Base-by-base conservation (phyloP, 2,888 invertebrate genomes). In the Buathra laborator region DNA sequence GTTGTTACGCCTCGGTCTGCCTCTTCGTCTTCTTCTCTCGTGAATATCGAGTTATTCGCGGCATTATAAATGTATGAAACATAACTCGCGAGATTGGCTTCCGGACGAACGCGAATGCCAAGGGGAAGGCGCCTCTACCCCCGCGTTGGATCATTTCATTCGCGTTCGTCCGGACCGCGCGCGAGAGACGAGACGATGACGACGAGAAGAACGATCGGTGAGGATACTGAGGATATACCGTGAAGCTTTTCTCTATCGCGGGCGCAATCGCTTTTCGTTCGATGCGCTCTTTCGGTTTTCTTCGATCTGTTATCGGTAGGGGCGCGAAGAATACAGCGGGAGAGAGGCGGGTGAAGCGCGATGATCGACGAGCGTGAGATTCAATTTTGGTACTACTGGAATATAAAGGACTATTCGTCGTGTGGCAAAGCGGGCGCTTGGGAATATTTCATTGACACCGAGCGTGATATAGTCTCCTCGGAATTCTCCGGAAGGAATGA, bases 81-180 rank as follows among this genome's bases (percentile, higher is more conserved):
- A 78, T 86, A 87, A 86, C 87, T 84, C 75, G 77, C 74, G 77
- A 81, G 81, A 88, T 88, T 87, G 86, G 81, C 81, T 83, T 56
- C 51, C 43, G 77, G 29, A 29, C 16, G 44, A 43, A 24, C 37
- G 43, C 19, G 56, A 16, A 10, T n/a, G 51, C 43, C 19, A 53
- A 53, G 37, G 43, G 64, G 7, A 19, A 43, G 37, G n/a, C 32
- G 53, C 43, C 43, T 43, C 37, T 16, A 29, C 10, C n/a, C 10
- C n/a, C 24, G 59, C 32, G 59, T 24, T 29, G 10, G 16, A 53
- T 71, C 12, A n/a, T 32, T 32, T n/a, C 32, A n/a, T 29, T 14
- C 62, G 62, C 29, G 29, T 62, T 62, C 29, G 62, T 62, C 62
- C 37, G 0, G 6, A 62, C n/a, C 10, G 29, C 29, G 32, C 32